Percentiles rank a stretch among this genome's conserved stretches.
These are phyloP conservation scores for Zenarchopterus dispar DNA, from an alignment of 2,797 vertebrate genomes.

Conservation along the genomic window DNA sequence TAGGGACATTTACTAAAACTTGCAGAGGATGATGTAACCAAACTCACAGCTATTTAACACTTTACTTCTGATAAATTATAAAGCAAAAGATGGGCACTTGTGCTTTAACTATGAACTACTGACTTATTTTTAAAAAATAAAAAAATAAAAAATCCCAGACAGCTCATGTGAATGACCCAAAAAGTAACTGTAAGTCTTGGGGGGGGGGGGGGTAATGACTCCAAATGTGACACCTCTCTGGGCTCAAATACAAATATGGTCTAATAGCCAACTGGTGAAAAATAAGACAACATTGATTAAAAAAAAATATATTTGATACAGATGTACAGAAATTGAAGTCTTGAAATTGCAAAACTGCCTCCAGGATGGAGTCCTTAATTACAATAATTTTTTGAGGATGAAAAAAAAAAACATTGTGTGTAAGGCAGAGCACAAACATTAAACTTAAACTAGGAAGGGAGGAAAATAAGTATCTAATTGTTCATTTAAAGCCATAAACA, in stretches of 20 bases:
- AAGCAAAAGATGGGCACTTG: too few relatives aligned
- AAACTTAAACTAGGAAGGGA: too few relatives aligned
- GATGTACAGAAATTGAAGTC: too few relatives aligned
- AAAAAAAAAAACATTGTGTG: not conserved
- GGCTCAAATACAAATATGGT: not conserved
- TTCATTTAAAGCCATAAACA: not conserved
- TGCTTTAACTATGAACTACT: not conserved
- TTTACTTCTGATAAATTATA: not conserved
- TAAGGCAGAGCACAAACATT: constrained; percentile 2
- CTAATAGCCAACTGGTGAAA: not conserved
- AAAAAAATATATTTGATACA: too few relatives aligned
- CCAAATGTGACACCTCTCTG: not conserved
- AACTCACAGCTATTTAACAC: not conserved
- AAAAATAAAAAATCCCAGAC: too few relatives aligned
- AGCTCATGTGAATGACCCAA: not conserved
- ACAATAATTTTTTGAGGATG: not conserved
- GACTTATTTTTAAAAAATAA: not conserved
- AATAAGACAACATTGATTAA: not conserved
- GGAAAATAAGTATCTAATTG: not conserved
- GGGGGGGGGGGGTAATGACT: not conserved
- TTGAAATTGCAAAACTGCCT: not conserved
- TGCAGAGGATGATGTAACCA: too few relatives aligned
- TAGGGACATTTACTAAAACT: not conserved
- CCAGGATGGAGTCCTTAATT: too few relatives aligned
- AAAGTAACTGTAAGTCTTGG: not conserved